Conservation (phyloP, 1,140 invertebrate species). For the Diprion similis region DNA sequence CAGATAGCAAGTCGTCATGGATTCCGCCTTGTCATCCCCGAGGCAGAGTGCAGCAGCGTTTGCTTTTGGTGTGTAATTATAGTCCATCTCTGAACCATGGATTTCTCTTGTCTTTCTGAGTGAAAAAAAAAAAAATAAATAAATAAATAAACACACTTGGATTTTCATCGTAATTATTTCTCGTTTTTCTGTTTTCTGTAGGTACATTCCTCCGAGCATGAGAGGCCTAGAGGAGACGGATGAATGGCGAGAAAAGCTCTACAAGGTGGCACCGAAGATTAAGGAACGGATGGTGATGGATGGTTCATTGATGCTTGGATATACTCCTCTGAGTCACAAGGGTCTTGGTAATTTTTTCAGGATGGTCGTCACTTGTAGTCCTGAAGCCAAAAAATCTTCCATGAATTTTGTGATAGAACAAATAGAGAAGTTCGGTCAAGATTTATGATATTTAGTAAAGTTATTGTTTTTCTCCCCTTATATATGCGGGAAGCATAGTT, state of each 20-base stretch:
- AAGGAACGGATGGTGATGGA: conserved; percentile 81
- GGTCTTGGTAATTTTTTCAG: conserved; percentile 85
- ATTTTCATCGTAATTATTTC: no score
- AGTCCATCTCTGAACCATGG: not conserved
- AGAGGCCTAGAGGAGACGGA: conserved; percentile 66
- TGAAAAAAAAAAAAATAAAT: no score
- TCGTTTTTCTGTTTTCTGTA: conserved; percentile 22
- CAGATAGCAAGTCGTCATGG: conserved; percentile 61
- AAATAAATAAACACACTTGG: no score
- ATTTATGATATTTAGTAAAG: conserved; percentile 42
- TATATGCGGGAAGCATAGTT: no score
- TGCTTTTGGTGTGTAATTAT: conserved; percentile 81
- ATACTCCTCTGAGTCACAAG: conserved; percentile 76
- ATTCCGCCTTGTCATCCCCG: conserved; percentile 67
- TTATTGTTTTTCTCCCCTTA: no score
- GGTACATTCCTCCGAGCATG: conserved; percentile 79
- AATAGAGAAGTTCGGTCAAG: conserved; percentile 66
- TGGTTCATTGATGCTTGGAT: conserved; percentile 85
- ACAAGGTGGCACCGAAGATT: conserved; percentile 79
- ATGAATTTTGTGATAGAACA: conserved; percentile 71
- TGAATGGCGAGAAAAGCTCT: conserved; percentile 73
- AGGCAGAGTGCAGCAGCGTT: conserved; percentile 81
- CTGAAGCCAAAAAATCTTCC: conserved; percentile 63
- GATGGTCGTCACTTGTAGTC: conserved; percentile 84
- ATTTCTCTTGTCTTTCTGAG: no score